Conservation (phyloP, 2,113 vertebrate genomes). For the Xiphophorus maculatus region DNA sequence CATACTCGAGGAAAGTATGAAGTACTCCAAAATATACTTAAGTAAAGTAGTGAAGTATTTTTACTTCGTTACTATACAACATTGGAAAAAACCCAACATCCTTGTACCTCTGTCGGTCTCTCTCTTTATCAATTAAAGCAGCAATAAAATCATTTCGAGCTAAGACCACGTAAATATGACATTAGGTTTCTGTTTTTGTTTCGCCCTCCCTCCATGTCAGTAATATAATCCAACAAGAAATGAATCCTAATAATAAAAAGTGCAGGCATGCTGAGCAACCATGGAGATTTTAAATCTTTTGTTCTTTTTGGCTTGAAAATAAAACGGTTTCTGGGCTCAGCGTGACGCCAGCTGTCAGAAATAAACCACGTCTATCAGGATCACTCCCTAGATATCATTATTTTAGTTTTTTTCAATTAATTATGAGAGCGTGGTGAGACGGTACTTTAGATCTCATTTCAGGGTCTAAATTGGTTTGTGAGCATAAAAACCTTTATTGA, state of each 20-base stretch:
- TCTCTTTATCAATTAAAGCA: constrained; percentile 22
- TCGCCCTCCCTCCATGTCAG: not conserved
- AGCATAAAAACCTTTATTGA: constrained; percentile 73
- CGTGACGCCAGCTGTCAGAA: constrained; percentile 68
- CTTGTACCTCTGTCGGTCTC: constrained; percentile 1
- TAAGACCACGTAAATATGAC: constrained; percentile 12
- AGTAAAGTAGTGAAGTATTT: no score
- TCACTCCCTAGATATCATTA: constrained; percentile 73
- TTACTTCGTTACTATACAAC: no score
- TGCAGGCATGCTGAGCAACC: constrained; percentile 58
- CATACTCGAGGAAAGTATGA: no score
- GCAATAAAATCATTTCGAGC: constrained; percentile 27
- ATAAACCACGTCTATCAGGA: constrained; percentile 72
- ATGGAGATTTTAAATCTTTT: constrained; percentile 65
- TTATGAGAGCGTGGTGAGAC: constrained; percentile 70
- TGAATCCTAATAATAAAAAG: constrained; percentile 27
- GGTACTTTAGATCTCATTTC: constrained; percentile 78
- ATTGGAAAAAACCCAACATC: constrained; percentile 48
- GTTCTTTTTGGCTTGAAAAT: constrained; percentile 63
- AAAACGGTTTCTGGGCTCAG: constrained; percentile 55
- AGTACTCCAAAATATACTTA: no score
- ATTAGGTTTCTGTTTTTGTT: constrained; percentile 6
- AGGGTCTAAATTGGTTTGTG: constrained; percentile 76
- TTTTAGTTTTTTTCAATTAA: constrained; percentile 79
- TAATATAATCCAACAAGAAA: constrained; percentile 40